These are phyloP conservation scores for Chironomus tentans DNA, from an alignment of 2,888 invertebrate species.

Conservation along the genomic window DNA sequence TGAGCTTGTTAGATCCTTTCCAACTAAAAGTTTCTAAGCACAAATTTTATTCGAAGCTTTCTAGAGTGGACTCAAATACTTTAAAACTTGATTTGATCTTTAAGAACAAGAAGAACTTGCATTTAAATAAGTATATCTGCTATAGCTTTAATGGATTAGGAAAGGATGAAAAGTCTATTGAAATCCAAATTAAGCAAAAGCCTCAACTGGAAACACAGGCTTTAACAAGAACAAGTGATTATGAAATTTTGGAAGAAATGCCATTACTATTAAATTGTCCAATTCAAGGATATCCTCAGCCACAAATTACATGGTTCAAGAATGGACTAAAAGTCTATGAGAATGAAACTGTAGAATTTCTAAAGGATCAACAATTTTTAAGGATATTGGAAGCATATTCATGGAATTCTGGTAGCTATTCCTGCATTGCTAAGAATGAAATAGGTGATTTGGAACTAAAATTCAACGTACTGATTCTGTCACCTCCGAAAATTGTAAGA, in stretches of 20 bases:
- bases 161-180: slow-evolving; percentile 37
- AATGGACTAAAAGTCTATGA: background rate
- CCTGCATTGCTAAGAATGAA: slow-evolving; percentile 50
- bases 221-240: slow-evolving; percentile 15
- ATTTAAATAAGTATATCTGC: slow-evolving; percentile 36
- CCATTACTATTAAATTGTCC: slow-evolving; percentile 47
- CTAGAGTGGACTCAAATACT: slow-evolving; percentile 27
- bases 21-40: background rate
- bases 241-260: slow-evolving; percentile 44
- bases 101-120: background rate
- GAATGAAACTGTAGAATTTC: slow-evolving; percentile 32
- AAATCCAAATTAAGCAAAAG: slow-evolving; percentile 39
- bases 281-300: slow-evolving; percentile 50
- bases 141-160: slow-evolving; percentile 50
- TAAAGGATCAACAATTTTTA: slow-evolving; percentile 41
- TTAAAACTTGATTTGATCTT: slow-evolving; percentile 29
- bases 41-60: slow-evolving; percentile 11
- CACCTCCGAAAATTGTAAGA: slow-evolving; percentile 28
- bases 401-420: slow-evolving; percentile 46
- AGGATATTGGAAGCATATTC: slow-evolving; percentile 37
- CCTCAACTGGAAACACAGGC: slow-evolving; percentile 14
- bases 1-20: slow-evolving; percentile 21
- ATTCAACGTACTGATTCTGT: slow-evolving; percentile 43
- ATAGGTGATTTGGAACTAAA: slow-evolving; percentile 44
- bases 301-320: slow-evolving; percentile 53